Evolutionary conservation across 2,113 vertebrate species (phyloP), one percentile per base, ranked within the genome.

Genomic region (Oxyura jamaicensis): DNA sequence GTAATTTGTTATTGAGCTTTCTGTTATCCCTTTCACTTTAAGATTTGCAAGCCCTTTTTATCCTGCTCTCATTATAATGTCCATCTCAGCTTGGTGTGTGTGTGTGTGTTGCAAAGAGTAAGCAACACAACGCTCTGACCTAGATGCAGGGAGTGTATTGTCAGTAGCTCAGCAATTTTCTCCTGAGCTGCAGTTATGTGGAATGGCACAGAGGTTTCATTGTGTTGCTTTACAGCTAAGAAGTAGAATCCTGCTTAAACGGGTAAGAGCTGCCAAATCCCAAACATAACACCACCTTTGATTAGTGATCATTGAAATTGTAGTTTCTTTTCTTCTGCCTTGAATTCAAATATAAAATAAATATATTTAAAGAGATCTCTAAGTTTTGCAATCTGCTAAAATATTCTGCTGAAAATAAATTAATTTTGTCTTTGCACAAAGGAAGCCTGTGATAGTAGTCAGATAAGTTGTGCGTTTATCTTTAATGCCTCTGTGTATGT

Each of bases 101-200:
- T 1, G 6, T 20, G 63, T 73, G 63, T 69, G 88, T 46, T 91
- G 91, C 62, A 81, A n/a, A 53, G 77, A 55, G 69, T 4, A 33
- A 93, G 75, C 63, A 83, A 29, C 86, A 84, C 50, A 92, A 55
- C 63, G 72, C 84, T 41, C 31, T 97, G 88, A 90, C 88, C 93
- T 88, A 91, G 91, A 96, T 95, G 83, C 83, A 67, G 83, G 36
- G 53, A 81, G 69, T 31, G 52, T 28, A 25, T 52, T 89, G 94
- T 68, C 87, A 86, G 82, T 55, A 91, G 95, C 89, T 93, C 76
- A 87, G 96, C 90, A 73, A 35, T 82, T 86, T 91, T 50, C 56
- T 68, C 36, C 88, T 79, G 77, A 90, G 93, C 91, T 58, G 78
- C 77, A 50, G 33, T 93, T 91, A 28, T 22, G 41, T 39, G 2